These are phyloP conservation scores for Erebia epiphron DNA, from an alignment of 2,888 invertebrate species.

Conservation along the genomic window DNA sequence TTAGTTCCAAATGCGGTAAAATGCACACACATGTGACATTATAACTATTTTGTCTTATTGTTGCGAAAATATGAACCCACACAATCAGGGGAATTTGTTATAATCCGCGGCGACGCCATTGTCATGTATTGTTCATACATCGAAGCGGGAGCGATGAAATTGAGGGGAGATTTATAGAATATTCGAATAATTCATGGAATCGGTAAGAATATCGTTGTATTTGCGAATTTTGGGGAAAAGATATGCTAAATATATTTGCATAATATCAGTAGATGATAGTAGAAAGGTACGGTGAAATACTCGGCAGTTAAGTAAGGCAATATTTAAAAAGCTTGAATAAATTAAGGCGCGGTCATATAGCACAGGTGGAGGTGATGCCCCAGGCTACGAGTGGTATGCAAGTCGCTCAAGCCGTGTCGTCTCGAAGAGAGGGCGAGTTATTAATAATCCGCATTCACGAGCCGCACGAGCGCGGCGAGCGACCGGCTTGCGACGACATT, in stretches of 20 bases:
- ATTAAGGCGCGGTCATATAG: conserved; percentile 61
- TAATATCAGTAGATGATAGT: background rate
- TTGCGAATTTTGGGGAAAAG: conserved; percentile 50
- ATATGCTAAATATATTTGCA: conserved; percentile 11
- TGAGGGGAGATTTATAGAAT: conserved; percentile 52
- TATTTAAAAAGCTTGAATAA: conserved; percentile 52
- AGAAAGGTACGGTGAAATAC: background rate
- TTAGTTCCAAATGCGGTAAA: conserved; percentile 80
- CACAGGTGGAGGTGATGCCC: conserved; percentile 71
- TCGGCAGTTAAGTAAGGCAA: background rate
- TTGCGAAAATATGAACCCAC: conserved; percentile 79
- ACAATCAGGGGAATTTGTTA: conserved; percentile 80
- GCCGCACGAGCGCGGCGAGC: conserved; percentile 72
- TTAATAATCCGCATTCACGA: conserved; percentile 81
- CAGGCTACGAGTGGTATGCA: conserved; percentile 65
- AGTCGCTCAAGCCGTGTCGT: conserved; percentile 51
- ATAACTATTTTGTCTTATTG: conserved; percentile 80
- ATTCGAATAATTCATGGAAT: conserved; percentile 45
- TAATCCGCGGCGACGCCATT: conserved; percentile 76
- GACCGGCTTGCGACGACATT: conserved; percentile 77
- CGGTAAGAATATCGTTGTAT: conserved; percentile 55
- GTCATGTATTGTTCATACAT: conserved; percentile 65
- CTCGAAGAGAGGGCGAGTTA: conserved; percentile 68
- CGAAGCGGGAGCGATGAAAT: conserved; percentile 55
- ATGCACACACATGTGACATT: conserved; percentile 78